phyloP scores from a whole-genome alignment of 2,888 invertebrate species.

The Rhamnusium bicolor region DNA sequence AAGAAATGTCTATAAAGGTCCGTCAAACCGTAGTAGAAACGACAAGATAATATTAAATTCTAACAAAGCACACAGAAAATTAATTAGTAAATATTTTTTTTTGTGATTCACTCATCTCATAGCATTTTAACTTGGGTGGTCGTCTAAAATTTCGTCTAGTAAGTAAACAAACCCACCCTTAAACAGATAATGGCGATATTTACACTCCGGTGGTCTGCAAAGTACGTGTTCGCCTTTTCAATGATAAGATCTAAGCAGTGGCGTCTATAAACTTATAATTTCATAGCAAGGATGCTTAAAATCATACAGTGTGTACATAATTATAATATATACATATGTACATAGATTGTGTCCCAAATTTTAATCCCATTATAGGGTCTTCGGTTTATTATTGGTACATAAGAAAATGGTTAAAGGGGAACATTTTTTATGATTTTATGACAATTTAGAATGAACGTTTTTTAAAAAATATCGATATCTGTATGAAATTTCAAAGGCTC shows the following conservation, averaged over 20 bases:
- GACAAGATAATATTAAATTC: background rate
- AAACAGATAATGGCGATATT: conserved; percentile 59
- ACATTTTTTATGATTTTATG: no score
- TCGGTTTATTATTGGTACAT: no score
- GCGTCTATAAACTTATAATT: background rate
- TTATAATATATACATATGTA: no score
- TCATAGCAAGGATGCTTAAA: background rate
- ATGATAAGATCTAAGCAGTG: conserved; percentile 26
- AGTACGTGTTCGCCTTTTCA: conserved; percentile 39
- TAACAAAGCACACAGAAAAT: background rate
- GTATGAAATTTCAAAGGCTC: no score
- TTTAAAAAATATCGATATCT: no score
- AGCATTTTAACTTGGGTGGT: conserved; percentile 48
- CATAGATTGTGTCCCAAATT: no score
- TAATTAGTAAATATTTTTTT: conserved; percentile 18
- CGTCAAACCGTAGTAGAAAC: background rate
- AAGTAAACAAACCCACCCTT: conserved; percentile 53
- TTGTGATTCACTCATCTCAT: background rate
- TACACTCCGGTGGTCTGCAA: conserved; percentile 60
- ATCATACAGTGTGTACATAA: no score
- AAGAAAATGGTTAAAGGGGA: no score
- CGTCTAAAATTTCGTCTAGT: conserved; percentile 54
- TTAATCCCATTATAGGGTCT: no score
- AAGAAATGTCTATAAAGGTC: background rate
- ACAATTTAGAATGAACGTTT: no score